Evolutionary conservation across 2,113 vertebrate species (phyloP).

Genomic region (Eidolon helvum): DNA sequence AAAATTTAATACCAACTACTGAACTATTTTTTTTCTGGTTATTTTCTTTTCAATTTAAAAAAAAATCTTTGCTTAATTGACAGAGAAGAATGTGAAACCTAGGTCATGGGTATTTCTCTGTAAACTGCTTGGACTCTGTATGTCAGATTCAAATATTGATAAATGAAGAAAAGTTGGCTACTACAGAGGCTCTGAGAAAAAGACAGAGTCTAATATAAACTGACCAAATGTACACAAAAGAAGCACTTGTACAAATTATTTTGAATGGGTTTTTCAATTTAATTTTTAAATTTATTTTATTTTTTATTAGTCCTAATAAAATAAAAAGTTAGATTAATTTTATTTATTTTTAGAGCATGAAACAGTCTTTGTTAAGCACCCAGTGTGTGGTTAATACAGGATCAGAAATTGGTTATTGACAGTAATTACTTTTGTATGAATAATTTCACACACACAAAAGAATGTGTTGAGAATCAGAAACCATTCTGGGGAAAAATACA

Average conservation of each 20-base stretch:
- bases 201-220: background rate
- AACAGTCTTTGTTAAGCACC: background rate
- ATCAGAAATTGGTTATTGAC: background rate
- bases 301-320: background rate
- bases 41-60: background rate
- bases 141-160: background rate
- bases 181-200: background rate
- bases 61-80: background rate
- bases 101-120: background rate
- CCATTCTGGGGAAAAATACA: background rate
- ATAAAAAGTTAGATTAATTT: background rate
- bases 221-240: background rate
- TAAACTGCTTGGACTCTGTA: background rate
- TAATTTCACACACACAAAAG: background rate
- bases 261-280: background rate
- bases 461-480: background rate
- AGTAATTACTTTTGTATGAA: background rate
- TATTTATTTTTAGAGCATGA: background rate
- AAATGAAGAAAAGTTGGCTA: background rate
- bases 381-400: background rate
- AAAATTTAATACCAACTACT: slow-evolving; percentile 8
- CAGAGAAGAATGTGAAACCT: background rate
- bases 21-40: background rate
- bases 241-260: background rate
- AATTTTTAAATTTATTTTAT: background rate